Evolutionary conservation across 2,113 vertebrate genomes (phyloP).

Genomic region (Neotragus pygmaeus): DNA sequence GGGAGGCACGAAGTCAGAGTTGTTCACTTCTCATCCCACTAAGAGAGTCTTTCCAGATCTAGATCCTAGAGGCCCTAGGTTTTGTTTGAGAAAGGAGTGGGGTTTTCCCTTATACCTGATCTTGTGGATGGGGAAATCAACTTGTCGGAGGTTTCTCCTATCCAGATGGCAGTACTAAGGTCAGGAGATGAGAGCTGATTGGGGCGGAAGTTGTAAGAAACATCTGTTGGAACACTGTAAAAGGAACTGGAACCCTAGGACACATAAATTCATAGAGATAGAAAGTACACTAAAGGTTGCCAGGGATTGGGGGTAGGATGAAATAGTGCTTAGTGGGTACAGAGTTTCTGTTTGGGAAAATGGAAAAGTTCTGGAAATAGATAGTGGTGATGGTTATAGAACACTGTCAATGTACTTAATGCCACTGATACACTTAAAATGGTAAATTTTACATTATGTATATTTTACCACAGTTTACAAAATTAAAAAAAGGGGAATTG

Average conservation of each 20-base stretch:
- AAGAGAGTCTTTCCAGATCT: not conserved
- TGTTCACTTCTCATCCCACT: not conserved
- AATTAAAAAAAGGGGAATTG: not conserved
- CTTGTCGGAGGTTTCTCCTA: not conserved
- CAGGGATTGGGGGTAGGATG: not conserved
- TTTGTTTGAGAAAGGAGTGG: not conserved
- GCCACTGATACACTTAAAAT: not conserved
- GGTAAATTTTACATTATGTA: not conserved
- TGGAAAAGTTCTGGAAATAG: not conserved
- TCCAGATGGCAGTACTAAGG: not conserved
- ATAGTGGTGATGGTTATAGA: not conserved
- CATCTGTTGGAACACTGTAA: not conserved
- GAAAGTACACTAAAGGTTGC: not conserved
- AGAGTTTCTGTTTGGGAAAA: not conserved
- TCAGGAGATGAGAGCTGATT: not conserved
- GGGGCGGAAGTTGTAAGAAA: not conserved
- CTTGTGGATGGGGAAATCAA: not conserved
- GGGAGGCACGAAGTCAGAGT: not conserved
- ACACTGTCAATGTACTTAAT: not conserved
- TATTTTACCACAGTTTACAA: not conserved
- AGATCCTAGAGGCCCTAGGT: not conserved
- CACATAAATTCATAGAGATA: not conserved
- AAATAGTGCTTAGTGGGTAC: not conserved
- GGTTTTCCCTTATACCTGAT: not conserved
- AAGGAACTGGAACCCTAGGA: not conserved